phyloP scores from a whole-genome alignment of 2,888 invertebrate genomes.

The Amphipyra tragopoginis region DNA sequence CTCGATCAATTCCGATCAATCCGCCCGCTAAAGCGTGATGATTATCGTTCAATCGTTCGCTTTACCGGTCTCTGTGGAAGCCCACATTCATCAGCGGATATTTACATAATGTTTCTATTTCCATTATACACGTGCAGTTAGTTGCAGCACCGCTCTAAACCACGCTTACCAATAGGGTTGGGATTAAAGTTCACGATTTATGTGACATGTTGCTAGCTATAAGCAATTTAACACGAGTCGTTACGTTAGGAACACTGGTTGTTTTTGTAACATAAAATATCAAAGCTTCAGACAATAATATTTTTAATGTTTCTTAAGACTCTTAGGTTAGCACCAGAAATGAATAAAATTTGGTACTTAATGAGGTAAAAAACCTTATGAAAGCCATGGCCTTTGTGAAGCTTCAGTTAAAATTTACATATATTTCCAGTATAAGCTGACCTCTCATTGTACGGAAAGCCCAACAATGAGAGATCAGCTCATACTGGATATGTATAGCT shows the following conservation, averaged over 20 bases:
- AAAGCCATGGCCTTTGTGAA: no score
- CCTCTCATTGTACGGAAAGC: no score
- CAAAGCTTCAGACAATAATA: no score
- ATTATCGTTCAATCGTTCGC: slow-evolving; percentile 14
- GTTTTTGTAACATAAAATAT: not conserved
- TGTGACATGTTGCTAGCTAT: slow-evolving; percentile 12
- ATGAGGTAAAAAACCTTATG: no score
- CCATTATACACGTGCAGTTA: slow-evolving; percentile 22
- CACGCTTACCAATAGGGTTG: slow-evolving; percentile 14
- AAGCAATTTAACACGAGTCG: slow-evolving; percentile 16
- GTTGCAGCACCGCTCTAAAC: slow-evolving; percentile 25
- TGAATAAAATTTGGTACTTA: no score
- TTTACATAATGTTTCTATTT: slow-evolving; percentile 47
- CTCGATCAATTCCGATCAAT: slow-evolving; percentile 1
- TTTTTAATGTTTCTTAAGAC: no score
- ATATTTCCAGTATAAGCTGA: no score
- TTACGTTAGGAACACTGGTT: slow-evolving; percentile 10
- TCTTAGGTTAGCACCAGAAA: no score
- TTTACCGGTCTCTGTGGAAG: slow-evolving; percentile 7
- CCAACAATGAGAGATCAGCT: no score
- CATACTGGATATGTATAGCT: no score
- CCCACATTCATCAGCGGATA: slow-evolving; percentile 38
- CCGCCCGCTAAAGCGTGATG: slow-evolving; percentile 3
- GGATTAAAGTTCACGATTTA: slow-evolving; percentile 48
- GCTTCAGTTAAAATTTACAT: no score